phyloP scores from a whole-genome alignment of 1,140 invertebrate genomes.

The Drosophila nebulosa region DNA sequence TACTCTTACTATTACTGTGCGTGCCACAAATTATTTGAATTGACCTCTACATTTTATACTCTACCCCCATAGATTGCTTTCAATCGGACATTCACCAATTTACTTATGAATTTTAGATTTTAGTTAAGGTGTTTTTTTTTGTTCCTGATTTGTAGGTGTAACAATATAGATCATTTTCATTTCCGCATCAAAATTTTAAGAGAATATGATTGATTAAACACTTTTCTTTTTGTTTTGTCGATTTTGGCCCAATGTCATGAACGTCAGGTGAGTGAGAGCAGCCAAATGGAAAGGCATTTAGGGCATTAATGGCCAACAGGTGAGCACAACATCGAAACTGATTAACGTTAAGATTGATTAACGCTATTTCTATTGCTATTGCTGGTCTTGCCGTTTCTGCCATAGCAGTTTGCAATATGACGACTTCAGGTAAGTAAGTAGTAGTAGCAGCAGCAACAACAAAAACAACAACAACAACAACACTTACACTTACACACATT shows the following conservation, averaged over 20 bases:
- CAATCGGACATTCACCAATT: background rate
- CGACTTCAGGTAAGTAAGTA: conserved; percentile 4
- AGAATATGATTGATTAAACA: background rate
- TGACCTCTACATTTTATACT: conserved; percentile 1
- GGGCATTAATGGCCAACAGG: conserved; percentile 26
- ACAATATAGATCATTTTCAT: background rate
- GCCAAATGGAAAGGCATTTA: conserved; percentile 16
- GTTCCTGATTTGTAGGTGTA: background rate
- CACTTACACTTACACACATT: conserved; percentile 13
- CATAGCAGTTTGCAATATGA: conserved; percentile 26
- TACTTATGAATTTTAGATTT: background rate
- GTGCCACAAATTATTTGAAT: conserved; percentile 5
- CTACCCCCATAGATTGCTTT: too few relatives aligned
- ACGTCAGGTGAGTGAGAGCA: background rate
- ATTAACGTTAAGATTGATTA: conserved; percentile 45
- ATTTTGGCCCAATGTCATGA: conserved; percentile 16
- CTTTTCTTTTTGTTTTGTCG: background rate
- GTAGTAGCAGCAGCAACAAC: conserved; percentile 1
- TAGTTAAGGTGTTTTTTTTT: background rate
- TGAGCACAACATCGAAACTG: background rate
- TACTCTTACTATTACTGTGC: background rate
- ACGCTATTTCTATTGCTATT: conserved; percentile 40
- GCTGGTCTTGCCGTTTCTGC: conserved; percentile 32
- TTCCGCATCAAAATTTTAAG: background rate
- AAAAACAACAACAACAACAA: background rate